phyloP scores from a whole-genome alignment of 2,888 invertebrate genomes.

The Zhengitettix transpicula region DNA sequence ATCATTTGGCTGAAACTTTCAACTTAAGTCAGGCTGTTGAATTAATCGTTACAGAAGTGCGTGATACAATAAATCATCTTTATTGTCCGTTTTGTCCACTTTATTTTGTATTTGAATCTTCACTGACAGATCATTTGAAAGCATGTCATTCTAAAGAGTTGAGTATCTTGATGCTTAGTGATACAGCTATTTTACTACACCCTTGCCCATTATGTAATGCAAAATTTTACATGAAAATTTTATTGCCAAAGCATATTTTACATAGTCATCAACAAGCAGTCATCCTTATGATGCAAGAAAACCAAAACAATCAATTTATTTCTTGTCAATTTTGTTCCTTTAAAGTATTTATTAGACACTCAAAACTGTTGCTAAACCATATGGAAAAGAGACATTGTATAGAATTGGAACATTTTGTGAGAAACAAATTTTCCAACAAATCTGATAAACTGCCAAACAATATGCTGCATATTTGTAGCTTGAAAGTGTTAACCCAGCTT shows the following conservation, averaged over 20 bases:
- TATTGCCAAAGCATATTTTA: conserved; percentile 16
- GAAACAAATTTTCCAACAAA: neutral
- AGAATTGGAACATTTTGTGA: conserved; percentile 12
- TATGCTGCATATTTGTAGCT: too few species aligned
- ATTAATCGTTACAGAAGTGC: neutral
- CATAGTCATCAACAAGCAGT: conserved; percentile 16
- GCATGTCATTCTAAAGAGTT: conserved; percentile 13
- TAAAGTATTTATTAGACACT: conserved; percentile 14
- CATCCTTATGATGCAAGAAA: conserved; percentile 13
- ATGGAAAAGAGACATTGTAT: conserved; percentile 17
- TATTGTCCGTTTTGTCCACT: conserved; percentile 17
- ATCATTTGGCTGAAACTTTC: conserved; percentile 9
- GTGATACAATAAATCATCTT: neutral
- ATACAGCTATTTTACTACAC: conserved; percentile 11
- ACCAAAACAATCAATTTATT: conserved; percentile 10
- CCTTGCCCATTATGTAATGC: conserved; percentile 17
- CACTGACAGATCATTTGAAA: conserved; percentile 16
- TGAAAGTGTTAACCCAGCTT: too few species aligned
- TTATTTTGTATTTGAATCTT: conserved; percentile 16
- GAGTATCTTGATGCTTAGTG: conserved; percentile 8
- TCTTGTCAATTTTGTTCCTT: conserved; percentile 17
- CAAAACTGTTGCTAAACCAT: conserved; percentile 16
- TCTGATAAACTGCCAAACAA: too few species aligned
- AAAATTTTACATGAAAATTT: conserved; percentile 15
- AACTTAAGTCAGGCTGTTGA: conserved; percentile 7